These are phyloP conservation scores for Sinelater perroti DNA, from an alignment of 2,888 invertebrate genomes.

Conservation along the genomic window DNA sequence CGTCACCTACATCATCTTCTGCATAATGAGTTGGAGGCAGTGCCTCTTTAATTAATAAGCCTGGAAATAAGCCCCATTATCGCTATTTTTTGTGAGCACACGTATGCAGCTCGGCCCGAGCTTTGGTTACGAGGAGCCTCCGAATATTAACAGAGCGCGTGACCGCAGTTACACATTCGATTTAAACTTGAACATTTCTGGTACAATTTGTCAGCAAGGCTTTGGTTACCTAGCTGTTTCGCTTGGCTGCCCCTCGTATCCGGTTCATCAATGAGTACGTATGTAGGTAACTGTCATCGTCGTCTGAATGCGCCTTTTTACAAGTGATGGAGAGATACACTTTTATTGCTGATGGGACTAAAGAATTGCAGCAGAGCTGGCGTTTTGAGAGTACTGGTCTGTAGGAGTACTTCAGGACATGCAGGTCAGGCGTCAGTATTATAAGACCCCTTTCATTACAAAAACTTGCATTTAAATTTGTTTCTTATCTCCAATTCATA, in stretches of 20 bases:
- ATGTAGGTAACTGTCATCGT: constrained; percentile 28
- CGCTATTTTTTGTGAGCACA: background rate
- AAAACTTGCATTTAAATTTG: too few relatives aligned
- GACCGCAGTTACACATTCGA: too few relatives aligned
- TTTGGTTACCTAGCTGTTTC: constrained; percentile 13
- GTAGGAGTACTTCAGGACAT: constrained; percentile 1
- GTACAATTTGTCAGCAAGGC: too few relatives aligned
- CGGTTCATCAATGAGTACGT: constrained; percentile 29
- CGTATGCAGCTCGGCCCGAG: too few relatives aligned
- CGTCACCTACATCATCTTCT: constrained; percentile 35
- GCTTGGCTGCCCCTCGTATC: constrained; percentile 8
- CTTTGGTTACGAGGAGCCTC: background rate
- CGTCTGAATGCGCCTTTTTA: constrained; percentile 18
- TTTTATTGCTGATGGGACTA: constrained; percentile 22
- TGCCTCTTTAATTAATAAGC: constrained; percentile 24
- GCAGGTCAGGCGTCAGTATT: constrained; percentile 14
- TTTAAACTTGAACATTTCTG: too few relatives aligned
- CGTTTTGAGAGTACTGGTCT: constrained; percentile 19
- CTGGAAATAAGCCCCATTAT: background rate
- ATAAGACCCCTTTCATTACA: too few relatives aligned
- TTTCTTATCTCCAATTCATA: too few relatives aligned
- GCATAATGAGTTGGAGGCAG: constrained; percentile 20
- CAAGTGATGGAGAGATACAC: constrained; percentile 27
- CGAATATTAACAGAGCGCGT: too few relatives aligned
- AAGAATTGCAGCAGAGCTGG: constrained; percentile 18